Evolutionary conservation across 2,888 invertebrate species (phyloP), one percentile per base, ranked within the genome.

Genomic region (Ectemnius cavifrons): DNA sequence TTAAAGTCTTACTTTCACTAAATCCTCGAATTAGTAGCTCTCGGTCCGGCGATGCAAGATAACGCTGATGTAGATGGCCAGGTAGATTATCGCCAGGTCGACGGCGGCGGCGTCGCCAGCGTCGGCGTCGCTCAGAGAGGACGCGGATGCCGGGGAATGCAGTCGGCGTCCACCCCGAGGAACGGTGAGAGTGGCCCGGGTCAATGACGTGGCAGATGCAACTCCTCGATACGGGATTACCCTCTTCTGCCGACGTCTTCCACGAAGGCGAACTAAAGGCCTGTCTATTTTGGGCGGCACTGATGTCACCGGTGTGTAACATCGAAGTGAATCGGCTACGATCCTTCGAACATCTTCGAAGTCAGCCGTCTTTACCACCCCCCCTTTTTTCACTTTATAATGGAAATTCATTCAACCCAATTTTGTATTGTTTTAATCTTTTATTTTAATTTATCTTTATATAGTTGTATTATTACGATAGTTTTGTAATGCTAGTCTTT

Each of bases 11-110:
- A 84, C 86, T 85, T 85, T 87, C 84, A 77, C 83, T 83, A 86
- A 86, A 87, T 89, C 86, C 85, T 85, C 86, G 85, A 89, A 89
- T 89, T 89, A 89, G 89, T 89, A 89, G 87, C 77, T 81, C 77
- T 80, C 8, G 78, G 83, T 68, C 71, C 80, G 70, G 80, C 81
- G 89, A 89, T 89, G 86, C 84, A 84, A 89, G 89, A 89, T 89
- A 88, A 88, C 82, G 80, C 60, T 83, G 83, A 82, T 84, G 82
- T 85, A 87, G 87, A 88, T 88, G 84, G 78, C 80, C 84, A 83
- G 81, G 77, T 77, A 84, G 85, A 86, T 86, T 83, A 82, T 76
- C 71, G 62, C 58, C 67, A 62, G 57, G 71, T 56, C 20, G 16
- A 28, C 13, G 58, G 28, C 57, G 5, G 20, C 27, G 52, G 3